Percentiles rank a stretch among this genome's conserved stretches.
Conservation (phyloP, 2,113 vertebrate species). For the Azemiops feae region DNA sequence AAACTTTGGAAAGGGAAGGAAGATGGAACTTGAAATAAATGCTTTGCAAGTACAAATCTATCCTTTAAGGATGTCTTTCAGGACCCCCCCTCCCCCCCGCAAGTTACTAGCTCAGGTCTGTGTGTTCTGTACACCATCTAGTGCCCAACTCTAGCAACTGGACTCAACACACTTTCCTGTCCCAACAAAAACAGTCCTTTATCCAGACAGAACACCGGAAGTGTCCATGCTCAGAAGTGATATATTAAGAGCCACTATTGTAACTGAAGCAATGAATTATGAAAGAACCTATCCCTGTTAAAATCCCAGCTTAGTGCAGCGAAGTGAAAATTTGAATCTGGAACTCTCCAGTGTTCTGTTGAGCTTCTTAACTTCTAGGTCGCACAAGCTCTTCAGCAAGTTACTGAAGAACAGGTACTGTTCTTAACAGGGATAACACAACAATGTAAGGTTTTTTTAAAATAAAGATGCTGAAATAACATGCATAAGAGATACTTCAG, state of each 20-base stretch:
- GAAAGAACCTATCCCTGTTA: not conserved
- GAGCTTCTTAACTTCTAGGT: not conserved
- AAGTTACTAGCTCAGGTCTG: not conserved
- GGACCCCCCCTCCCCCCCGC: no score
- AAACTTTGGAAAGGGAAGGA: not conserved
- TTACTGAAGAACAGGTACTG: not conserved
- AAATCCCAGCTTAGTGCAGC: not conserved
- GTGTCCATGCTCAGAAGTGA: not conserved
- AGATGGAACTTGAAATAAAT: not conserved
- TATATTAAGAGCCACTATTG: not conserved
- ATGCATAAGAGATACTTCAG: not conserved
- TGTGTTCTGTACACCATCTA: not conserved
- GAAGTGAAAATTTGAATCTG: not conserved
- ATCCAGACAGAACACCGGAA: not conserved
- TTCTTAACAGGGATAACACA: not conserved
- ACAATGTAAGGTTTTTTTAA: not conserved
- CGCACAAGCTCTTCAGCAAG: not conserved
- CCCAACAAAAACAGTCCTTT: not conserved
- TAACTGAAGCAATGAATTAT: not conserved
- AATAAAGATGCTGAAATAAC: not conserved
- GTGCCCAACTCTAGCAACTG: not conserved
- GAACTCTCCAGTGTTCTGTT: not conserved
- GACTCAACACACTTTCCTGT: not conserved
- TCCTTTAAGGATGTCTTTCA: not conserved
- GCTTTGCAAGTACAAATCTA: not conserved